These are phyloP conservation scores for Ornithoptera priamus DNA, from an alignment of 2,888 invertebrate species.

Conservation along the genomic window DNA sequence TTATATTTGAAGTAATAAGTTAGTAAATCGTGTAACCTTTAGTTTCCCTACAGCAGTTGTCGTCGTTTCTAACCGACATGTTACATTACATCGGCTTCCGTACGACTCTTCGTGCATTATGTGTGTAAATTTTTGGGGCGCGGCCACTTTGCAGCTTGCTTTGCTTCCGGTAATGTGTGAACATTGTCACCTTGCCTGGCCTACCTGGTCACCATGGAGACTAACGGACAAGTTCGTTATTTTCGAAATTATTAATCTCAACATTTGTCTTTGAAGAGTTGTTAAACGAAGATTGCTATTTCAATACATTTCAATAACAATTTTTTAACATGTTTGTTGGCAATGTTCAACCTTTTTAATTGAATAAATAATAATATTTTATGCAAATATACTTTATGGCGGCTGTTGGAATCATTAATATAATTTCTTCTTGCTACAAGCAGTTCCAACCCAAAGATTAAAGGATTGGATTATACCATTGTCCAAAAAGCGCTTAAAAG, in stretches of 20 bases:
- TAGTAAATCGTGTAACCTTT: conserved; percentile 28
- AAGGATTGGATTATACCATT: too few species aligned
- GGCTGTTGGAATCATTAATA: too few species aligned
- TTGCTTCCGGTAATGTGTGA: conserved; percentile 67
- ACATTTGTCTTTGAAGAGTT: conserved; percentile 1
- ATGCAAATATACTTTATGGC: too few species aligned
- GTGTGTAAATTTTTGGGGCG: conserved; percentile 40
- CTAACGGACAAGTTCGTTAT: conserved; percentile 49
- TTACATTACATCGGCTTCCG: conserved; percentile 36
- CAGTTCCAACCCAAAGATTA: too few species aligned
- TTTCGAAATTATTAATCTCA: conserved; percentile 28
- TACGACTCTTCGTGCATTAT: conserved; percentile 34
- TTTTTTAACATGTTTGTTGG: too few species aligned
- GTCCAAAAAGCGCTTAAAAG: too few species aligned
- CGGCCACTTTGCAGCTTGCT: conserved; percentile 68
- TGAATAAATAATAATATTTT: too few species aligned
- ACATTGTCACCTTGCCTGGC: conserved; percentile 60
- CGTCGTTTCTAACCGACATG: conserved; percentile 10
- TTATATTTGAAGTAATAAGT: conserved; percentile 29
- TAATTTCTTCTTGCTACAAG: too few species aligned
- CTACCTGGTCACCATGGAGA: conserved; percentile 52
- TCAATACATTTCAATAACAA: too few species aligned
- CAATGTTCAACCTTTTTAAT: too few species aligned
- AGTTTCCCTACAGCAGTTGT: conserved; percentile 1
- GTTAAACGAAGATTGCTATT: too few species aligned